Conservation (phyloP, 2,113 vertebrate genomes). For the Sylvicapra grimmia region DNA sequence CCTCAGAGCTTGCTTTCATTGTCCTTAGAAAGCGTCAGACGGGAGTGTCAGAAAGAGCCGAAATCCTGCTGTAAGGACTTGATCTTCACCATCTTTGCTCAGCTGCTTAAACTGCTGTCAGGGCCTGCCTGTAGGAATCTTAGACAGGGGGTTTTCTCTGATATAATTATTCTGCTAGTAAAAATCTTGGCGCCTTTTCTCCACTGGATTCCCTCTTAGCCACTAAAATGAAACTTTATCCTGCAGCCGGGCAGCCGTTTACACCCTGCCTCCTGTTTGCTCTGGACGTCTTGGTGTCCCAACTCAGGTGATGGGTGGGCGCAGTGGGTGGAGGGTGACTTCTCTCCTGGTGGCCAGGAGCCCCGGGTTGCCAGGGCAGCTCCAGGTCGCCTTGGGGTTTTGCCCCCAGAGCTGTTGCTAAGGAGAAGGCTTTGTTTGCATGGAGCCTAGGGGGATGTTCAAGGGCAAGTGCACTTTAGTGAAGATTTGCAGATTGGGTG, state of each 20-base stretch:
- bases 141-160: not conserved
- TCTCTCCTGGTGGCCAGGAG: not conserved
- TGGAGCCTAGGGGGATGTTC: not conserved
- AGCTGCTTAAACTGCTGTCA: not conserved
- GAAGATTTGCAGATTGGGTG: slow-evolving; percentile 10
- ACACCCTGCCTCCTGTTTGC: not conserved
- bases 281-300: not conserved
- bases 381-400: not conserved
- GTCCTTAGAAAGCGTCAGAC: not conserved
- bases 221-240: not conserved
- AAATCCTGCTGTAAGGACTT: not conserved
- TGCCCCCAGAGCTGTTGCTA: not conserved
- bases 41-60: fast-evolving
- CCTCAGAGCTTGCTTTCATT: not conserved
- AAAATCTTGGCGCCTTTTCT: not conserved
- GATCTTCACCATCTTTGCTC: not conserved
- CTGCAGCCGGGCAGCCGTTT: not conserved
- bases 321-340: not conserved
- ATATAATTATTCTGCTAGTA: not conserved
- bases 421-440: slow-evolving; percentile 36
- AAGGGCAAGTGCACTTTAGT: not conserved
- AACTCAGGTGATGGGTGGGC: not conserved
- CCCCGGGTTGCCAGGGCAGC: not conserved
- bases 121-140: not conserved
- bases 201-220: not conserved